Evolutionary conservation across 2,888 invertebrate genomes (phyloP).

Genomic region (Hipparchia sbordonii): DNA sequence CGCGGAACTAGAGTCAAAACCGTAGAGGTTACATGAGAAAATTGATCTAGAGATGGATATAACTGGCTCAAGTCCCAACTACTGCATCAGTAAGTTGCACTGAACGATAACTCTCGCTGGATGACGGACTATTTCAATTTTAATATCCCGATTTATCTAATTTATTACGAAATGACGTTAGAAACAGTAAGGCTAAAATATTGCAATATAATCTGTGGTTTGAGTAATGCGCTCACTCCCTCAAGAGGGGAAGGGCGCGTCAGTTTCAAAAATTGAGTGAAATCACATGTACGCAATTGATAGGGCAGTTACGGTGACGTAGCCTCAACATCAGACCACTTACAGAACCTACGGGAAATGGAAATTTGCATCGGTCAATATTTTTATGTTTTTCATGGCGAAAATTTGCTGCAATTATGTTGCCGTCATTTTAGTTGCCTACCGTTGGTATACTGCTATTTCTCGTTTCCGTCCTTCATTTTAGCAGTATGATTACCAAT

Average conservation of each 20-base stretch:
- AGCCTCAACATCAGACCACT: conserved; percentile 29
- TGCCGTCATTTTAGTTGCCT: neutral
- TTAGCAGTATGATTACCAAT: no score
- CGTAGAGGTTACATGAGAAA: no score
- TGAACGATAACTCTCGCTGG: no score
- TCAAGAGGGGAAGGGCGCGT: conserved; percentile 65
- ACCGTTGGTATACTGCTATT: neutral
- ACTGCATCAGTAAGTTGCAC: no score
- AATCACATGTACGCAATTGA: conserved; percentile 79
- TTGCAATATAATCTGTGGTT: conserved; percentile 61
- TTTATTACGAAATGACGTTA: conserved; percentile 34
- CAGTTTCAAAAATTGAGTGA: conserved; percentile 82
- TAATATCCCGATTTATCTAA: conserved; percentile 32
- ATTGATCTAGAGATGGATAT: no score
- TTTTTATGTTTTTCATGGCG: conserved; percentile 4
- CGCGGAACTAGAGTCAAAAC: no score
- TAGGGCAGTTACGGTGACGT: conserved; percentile 56
- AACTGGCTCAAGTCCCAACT: no score
- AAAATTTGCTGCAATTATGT: neutral
- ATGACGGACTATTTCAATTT: conserved; percentile 15
- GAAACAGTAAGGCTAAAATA: conserved; percentile 42
- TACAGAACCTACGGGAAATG: neutral
- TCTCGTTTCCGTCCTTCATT: neutral
- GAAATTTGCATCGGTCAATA: conserved; percentile 9
- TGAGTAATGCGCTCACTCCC: conserved; percentile 68